Conservation (phyloP, 2,888 invertebrate species). For the Chaitophorus viminalis region DNA sequence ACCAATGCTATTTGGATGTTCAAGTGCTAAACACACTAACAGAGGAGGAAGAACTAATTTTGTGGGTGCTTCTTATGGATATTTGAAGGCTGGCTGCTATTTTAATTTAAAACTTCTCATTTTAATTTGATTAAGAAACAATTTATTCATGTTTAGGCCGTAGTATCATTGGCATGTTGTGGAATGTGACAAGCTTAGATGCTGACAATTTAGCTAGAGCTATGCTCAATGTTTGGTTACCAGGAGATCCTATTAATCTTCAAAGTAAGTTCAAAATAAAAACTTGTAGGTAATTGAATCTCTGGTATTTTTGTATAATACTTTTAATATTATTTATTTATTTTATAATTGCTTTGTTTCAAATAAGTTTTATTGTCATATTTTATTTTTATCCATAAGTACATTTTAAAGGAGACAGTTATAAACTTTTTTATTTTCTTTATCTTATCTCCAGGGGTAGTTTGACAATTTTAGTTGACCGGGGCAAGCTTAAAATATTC, state of each 20-base stretch:
- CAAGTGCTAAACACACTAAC: conserved; percentile 72
- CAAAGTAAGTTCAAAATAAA: conserved; percentile 40
- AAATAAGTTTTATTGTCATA: no score
- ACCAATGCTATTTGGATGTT: conserved; percentile 78
- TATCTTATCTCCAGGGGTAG: no score
- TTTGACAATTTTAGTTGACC: no score
- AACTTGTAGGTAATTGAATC: not conserved
- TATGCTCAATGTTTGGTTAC: conserved; percentile 72
- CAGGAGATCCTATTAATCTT: conserved; percentile 65
- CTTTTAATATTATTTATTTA: no score
- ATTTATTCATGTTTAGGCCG: conserved; percentile 71
- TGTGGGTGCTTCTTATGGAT: conserved; percentile 73
- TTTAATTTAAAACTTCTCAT: conserved; percentile 57
- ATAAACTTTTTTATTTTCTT: no score
- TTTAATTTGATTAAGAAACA: conserved; percentile 10
- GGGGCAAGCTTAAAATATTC: no score
- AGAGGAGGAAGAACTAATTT: conserved; percentile 72
- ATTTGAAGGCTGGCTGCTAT: conserved; percentile 76
- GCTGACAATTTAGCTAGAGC: conserved; percentile 74
- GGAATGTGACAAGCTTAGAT: conserved; percentile 81
- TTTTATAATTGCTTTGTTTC: no score
- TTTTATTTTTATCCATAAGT: no score
- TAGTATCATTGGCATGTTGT: conserved; percentile 79
- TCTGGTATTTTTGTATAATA: no score
- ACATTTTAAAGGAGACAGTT: no score